Evolutionary conservation across 2,888 invertebrate genomes (phyloP).

Genomic region (Aporophyla lueneburgensis): DNA sequence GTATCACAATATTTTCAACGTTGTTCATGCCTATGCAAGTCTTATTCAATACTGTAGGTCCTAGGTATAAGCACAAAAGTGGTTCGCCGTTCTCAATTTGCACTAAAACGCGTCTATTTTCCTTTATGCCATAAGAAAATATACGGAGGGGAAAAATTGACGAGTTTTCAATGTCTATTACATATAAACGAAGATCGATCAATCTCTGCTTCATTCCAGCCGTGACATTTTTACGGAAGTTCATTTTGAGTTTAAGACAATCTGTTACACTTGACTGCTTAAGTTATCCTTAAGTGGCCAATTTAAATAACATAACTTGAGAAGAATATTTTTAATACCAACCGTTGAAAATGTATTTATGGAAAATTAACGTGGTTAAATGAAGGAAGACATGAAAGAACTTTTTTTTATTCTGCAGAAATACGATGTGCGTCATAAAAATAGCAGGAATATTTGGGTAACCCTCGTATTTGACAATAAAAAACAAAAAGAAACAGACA

Average conservation of each 20-base stretch:
- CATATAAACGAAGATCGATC: slow-evolving; percentile 64
- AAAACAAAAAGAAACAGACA: background rate
- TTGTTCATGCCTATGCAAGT: background rate
- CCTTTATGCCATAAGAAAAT: slow-evolving; percentile 69
- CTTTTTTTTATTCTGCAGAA: background rate
- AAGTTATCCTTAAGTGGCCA: slow-evolving; percentile 10
- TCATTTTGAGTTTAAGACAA: slow-evolving; percentile 34
- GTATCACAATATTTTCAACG: no score
- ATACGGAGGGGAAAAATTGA: slow-evolving; percentile 73
- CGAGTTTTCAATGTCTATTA: slow-evolving; percentile 73
- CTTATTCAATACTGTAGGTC: slow-evolving; percentile 1
- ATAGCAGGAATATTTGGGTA: background rate
- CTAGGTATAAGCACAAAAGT: slow-evolving; percentile 49
- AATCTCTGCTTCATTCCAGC: slow-evolving; percentile 56
- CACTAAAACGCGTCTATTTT: slow-evolving; percentile 72
- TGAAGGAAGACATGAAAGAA: background rate
- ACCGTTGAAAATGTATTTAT: background rate
- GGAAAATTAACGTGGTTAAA: background rate
- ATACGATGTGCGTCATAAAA: background rate
- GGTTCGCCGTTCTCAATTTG: slow-evolving; percentile 74
- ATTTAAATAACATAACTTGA: background rate
- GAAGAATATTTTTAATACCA: background rate
- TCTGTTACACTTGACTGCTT: slow-evolving; percentile 27
- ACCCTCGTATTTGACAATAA: background rate
- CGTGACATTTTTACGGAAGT: slow-evolving; percentile 44